phyloP scores from a whole-genome alignment of 2,113 vertebrate genomes.

The Leptodactylus fuscus region DNA sequence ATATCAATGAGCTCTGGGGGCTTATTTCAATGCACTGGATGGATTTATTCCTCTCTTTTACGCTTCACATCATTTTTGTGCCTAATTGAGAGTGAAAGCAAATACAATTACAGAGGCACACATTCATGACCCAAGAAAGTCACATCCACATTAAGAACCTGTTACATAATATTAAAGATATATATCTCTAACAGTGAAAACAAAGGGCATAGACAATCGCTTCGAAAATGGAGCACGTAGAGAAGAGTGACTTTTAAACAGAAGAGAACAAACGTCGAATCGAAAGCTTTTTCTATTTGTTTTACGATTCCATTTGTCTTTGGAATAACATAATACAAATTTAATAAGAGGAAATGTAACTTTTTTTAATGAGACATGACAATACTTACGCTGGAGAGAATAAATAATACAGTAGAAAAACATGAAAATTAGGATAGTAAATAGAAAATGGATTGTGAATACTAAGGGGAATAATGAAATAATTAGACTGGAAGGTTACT shows the following conservation, averaged over 20 bases:
- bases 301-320: slow-evolving; percentile 19
- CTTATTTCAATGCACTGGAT: slow-evolving; percentile 31
- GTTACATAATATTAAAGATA: slow-evolving; percentile 43
- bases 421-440: neutral
- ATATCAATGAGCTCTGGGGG: slow-evolving; percentile 56
- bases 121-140: slow-evolving; percentile 41
- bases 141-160: slow-evolving; percentile 38
- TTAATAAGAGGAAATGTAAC: slow-evolving; percentile 35
- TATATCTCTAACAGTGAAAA: slow-evolving; percentile 21
- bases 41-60: slow-evolving; percentile 42
- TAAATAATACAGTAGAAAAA: slow-evolving; percentile 34
- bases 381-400: slow-evolving; percentile 8
- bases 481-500: neutral
- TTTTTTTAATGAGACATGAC: slow-evolving; percentile 23
- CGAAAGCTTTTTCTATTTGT: slow-evolving; percentile 20
- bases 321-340: slow-evolving; percentile 20
- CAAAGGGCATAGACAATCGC: slow-evolving; percentile 5
- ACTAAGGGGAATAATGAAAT: slow-evolving; percentile 29
- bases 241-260: slow-evolving; percentile 1
- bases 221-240: neutral
- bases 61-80: slow-evolving; percentile 35
- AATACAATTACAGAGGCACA: slow-evolving; percentile 43
- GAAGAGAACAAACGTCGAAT: neutral
- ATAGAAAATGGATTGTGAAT: slow-evolving; percentile 34
- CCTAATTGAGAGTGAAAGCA: slow-evolving; percentile 58